Evolutionary conservation across 2,113 vertebrate species (phyloP), one percentile per base, ranked within the genome.

Genomic region (Martes martes): DNA sequence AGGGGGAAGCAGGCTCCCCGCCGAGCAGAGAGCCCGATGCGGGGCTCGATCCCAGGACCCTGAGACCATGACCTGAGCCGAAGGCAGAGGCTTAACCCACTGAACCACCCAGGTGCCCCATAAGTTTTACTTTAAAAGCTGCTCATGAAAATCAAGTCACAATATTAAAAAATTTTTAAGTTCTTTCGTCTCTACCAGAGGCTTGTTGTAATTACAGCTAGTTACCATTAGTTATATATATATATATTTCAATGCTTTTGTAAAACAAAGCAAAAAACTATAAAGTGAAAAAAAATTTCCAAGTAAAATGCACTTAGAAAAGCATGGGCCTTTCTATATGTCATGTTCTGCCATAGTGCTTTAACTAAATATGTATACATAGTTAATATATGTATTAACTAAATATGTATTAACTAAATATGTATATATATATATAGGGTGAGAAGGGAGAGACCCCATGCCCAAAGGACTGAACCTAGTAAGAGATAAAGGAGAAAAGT

Each of bases 51-150:
- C 16, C 52, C 52, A 55, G 52, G 16, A 55, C 52, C 52, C 52
- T 55, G 52, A 18, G 52, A 55, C 16, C 52, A 55, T 55, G 52
- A 55, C 52, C 52, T 55, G 52, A 55, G 52, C 52, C 1, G 18
- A 55, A 55, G 6, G 18, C 52, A 55, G 52, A 18, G 16, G 18
- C 52, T 19, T 19, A 55, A 55, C 52, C 52, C 16, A 55, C 52
- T 55, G 52, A 55, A 18, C 52, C 52, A 55, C 6, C 52, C 52
- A 55, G 52, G 52, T 6, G 18, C 18, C 52, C 52, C 52, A 1
- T 61, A 26, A 92, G 28, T 18, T 39, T 93, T 67, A 86, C 45
- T 94, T 87, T 71, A 93, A 45, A 94, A 92, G 67, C 23, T 96
- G 14, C n/a, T 83, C 23, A 82, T 91, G n/a, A 91, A 93, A 95